A percentile compares a stretch with the other conserved stretches of the same genome.
phyloP scores from a whole-genome alignment of 2,888 invertebrate genomes.

The Hirtodrosophila confusa region DNA sequence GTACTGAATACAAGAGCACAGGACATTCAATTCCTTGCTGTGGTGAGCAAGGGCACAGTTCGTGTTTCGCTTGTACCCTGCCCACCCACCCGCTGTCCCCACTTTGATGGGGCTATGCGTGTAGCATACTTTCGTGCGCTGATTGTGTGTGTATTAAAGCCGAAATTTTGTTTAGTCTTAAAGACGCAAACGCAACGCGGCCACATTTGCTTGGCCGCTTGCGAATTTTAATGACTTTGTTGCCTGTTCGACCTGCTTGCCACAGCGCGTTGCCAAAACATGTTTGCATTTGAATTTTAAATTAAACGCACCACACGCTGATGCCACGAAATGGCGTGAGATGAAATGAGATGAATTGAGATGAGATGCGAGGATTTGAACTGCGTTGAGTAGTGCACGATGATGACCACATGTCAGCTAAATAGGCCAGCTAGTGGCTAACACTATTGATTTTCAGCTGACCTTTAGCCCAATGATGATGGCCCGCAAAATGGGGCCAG shows the following conservation, averaged over 20 bases:
- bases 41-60: slow-evolving; percentile 40
- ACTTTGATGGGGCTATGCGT: slow-evolving; percentile 23
- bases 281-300: slow-evolving; percentile 76
- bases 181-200: slow-evolving; percentile 44
- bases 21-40: slow-evolving; percentile 5
- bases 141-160: slow-evolving; percentile 67
- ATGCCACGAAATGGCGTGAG: slow-evolving; percentile 9
- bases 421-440: slow-evolving; percentile 23
- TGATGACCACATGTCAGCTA: slow-evolving; percentile 39
- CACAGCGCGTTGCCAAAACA: slow-evolving; percentile 22
- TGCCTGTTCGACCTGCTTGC: slow-evolving; percentile 37
- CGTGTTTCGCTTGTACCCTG: slow-evolving; percentile 20
- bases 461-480: slow-evolving; percentile 31
- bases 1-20: no score
- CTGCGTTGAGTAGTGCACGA: neutral
- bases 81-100: slow-evolving; percentile 1
- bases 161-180: slow-evolving; percentile 54
- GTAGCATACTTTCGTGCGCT: slow-evolving; percentile 71
- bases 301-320: slow-evolving; percentile 61
- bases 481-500: slow-evolving; percentile 1
- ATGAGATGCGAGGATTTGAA: neutral
- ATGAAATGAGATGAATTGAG: neutral
- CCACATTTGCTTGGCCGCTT: slow-evolving; percentile 58
- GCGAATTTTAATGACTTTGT: slow-evolving; percentile 69
- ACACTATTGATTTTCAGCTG: slow-evolving; percentile 49